Evolutionary conservation across 2,888 invertebrate species (phyloP), one percentile per base, ranked within the genome.

Genomic region (Ctenicera cuprea): DNA sequence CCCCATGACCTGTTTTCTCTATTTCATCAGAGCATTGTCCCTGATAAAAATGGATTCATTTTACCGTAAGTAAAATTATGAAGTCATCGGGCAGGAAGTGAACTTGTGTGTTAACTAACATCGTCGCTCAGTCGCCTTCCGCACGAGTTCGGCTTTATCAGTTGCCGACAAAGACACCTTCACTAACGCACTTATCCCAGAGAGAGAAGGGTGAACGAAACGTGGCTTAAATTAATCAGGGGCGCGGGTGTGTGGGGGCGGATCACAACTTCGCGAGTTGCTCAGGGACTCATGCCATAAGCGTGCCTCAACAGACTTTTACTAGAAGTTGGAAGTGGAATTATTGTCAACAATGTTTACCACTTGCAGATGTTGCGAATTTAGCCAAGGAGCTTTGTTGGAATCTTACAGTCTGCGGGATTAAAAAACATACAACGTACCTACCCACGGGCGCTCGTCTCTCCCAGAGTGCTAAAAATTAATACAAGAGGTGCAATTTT

Each of bases 21-120:
- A 59, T 59, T 38, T 59, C 30, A 59, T 59, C 59, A 37, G 18
- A 59, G 54, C 20, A 59, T 33, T 57, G 59, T 30, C 37, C 37
- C 59, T 59, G 59, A 41, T 33, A 66, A 67, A 67, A 67, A 57
- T 57, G 67, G 43, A 57, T 26, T 57, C 67, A 67, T 57, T 65
- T 67, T 59, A 71, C 67, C 63, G 76, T 78, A 77, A 78, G 76
- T 80, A 79, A 78, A 72, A 75, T 73, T 78, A 79, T 80, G 79
- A 82, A 81, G 80, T 80, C 80, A 80, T 81, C 79, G 79, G 73
- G 76, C 81, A 82, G 81, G 82, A 82, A 81, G 79, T 82, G 78
- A 79, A 78, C 80, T 76, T 76, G 73, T 77, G 74, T 73, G 77
- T 68, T 76, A 75, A 77, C 78, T 76, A 72, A 59, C 73, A 71